Evolutionary conservation across 2,797 vertebrate genomes (phyloP).

Genomic region (Xyrichtys novacula): DNA sequence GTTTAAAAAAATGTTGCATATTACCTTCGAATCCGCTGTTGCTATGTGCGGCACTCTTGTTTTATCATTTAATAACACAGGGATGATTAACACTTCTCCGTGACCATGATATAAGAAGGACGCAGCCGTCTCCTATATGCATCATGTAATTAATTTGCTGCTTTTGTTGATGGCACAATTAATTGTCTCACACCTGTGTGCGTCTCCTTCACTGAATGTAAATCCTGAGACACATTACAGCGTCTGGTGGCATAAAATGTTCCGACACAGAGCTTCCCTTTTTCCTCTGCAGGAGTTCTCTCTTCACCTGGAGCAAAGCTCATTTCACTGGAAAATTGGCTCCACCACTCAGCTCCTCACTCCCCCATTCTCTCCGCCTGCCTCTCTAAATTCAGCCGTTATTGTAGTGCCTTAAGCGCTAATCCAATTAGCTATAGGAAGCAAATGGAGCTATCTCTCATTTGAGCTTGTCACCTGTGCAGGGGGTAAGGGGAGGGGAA

Average conservation of each 20-base stretch:
- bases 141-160: conserved; percentile 34
- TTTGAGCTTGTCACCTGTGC: conserved; percentile 78
- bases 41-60: conserved; percentile 4
- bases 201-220: conserved; percentile 20
- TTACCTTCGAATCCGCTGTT: conserved; percentile 6
- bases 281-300: conserved; percentile 73
- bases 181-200: conserved; percentile 23
- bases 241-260: conserved; percentile 60
- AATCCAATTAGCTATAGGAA: conserved; percentile 85
- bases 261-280: conserved; percentile 58
- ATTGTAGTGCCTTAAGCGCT: conserved; percentile 78
- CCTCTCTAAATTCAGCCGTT: conserved; percentile 76
- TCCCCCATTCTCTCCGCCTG: conserved; percentile 71
- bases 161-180: conserved; percentile 27
- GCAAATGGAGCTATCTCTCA: conserved; percentile 80
- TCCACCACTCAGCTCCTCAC: conserved; percentile 64
- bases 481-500: conserved; percentile 42
- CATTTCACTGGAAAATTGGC: conserved; percentile 85
- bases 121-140: conserved; percentile 5
- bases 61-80: conserved; percentile 6
- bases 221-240: conserved; percentile 62
- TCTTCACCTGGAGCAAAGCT: conserved; percentile 81
- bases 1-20: not conserved
- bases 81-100: conserved; percentile 22
- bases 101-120: conserved; percentile 4